These are phyloP conservation scores for Chaetorhynchus papuensis DNA, from an alignment of 2,113 vertebrate species.

Conservation along the genomic window DNA sequence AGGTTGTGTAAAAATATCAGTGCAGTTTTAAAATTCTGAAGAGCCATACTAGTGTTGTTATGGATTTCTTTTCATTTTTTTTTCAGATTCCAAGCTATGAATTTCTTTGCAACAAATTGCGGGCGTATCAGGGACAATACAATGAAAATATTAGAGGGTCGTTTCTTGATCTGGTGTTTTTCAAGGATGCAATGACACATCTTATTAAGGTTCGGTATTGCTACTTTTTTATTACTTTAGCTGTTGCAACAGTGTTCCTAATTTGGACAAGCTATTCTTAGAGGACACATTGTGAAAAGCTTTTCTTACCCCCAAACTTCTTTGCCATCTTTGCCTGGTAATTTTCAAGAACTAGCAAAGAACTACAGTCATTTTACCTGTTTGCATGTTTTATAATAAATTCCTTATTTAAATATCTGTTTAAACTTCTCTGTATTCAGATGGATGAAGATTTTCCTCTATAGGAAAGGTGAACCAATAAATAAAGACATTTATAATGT, in stretches of 20 bases:
- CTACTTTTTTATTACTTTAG: not conserved
- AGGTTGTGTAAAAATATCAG: not conserved
- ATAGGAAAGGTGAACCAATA: not conserved
- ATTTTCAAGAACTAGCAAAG: not conserved
- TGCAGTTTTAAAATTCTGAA: not conserved
- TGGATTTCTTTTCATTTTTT: not conserved
- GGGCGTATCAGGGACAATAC: conserved; percentile 70
- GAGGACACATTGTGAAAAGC: not conserved
- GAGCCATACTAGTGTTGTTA: not conserved
- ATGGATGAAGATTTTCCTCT: not conserved
- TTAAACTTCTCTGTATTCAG: not conserved
- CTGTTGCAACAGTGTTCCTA: not conserved
- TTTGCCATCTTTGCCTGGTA: not conserved
- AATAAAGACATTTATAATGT: not conserved
- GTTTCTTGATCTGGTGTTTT: conserved; percentile 78
- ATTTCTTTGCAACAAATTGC: conserved; percentile 68
- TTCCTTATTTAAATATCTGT: not conserved
- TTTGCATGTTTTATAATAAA: not conserved
- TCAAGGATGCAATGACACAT: conserved; percentile 80
- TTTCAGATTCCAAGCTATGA: conserved; percentile 71
- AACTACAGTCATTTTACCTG: not conserved
- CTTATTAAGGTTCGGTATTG: conserved; percentile 71
- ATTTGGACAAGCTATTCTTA: not conserved
- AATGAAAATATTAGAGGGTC: conserved; percentile 75
- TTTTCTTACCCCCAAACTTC: not conserved